Base-by-base conservation (phyloP, 2,797 vertebrate species). In the Apogon talboti region DNA sequence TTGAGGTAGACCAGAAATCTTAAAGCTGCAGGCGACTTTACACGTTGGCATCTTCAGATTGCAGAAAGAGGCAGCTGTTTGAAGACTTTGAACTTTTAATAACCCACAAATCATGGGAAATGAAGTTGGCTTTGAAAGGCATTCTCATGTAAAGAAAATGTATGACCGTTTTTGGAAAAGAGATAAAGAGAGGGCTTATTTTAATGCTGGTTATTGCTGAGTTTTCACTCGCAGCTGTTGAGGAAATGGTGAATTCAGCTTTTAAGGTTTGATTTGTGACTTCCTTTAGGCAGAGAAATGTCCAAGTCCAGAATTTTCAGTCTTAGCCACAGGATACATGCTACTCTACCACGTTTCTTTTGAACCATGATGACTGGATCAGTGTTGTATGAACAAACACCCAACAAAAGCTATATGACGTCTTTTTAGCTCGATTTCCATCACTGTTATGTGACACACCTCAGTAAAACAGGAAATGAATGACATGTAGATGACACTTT, bases 221-320 rank as follows among this genome's bases (percentile, higher is more conserved):
- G 15, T 14, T 38, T 35, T 78, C 13, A 5, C 28, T 63, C 64
- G 43, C 55, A 77, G 58, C 49, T 82, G 66, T 73, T 58, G 1
- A 59, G 47, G 38, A 71, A 74, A 67, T 37, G 12, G 21, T 45
- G 50, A 58, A 54, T 55, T 66, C 15, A 9, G 35, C 58, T 70
- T 64, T 66, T 43, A 58, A 35, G 41, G 19, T 53, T 77, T 76
- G 66, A 83, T 80, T 75, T 74, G 69, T n/a, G 59, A 79, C 70
- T 80, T 79, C 69, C 56, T 59, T 66, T 59, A 64, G 66, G 55
- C 63, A 62, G 24, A 41, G n/a, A 40, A 11, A 21, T 43, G 53
- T 74, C 42, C 10, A 19, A 54, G 47, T 41, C 43, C 44, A 19
- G 49, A 19, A 10, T 56, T 58, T 57, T 63, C 42, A 19, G 47